Conservation (phyloP, 2,113 vertebrate genomes). For the Hypanus sabinus region DNA sequence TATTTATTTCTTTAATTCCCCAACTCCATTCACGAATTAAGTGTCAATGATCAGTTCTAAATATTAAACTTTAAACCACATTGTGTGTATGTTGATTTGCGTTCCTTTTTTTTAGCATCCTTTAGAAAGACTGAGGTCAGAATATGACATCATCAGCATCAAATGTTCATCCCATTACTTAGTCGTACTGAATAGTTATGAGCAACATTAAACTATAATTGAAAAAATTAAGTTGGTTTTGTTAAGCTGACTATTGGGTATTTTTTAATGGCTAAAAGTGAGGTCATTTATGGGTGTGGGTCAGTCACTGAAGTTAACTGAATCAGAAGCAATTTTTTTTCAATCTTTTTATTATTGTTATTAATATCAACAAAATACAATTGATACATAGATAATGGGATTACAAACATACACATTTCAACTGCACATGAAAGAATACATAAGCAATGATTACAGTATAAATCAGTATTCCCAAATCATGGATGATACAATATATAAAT, state of each 20-base stretch:
- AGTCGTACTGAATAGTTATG: background rate
- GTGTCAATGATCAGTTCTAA: background rate
- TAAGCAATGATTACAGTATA: too few relatives aligned
- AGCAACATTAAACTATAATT: background rate
- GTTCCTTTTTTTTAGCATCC: background rate
- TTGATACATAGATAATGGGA: too few relatives aligned
- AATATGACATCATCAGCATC: background rate
- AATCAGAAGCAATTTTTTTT: background rate
- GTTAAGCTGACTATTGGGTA: background rate
- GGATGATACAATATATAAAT: too few relatives aligned
- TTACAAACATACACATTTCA: too few relatives aligned
- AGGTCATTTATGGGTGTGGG: background rate
- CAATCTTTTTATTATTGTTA: too few relatives aligned
- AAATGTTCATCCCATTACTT: background rate
- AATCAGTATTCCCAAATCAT: too few relatives aligned
- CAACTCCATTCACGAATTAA: background rate
- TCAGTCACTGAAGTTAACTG: background rate
- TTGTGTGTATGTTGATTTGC: background rate
- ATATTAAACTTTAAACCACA: background rate
- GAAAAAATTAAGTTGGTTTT: background rate
- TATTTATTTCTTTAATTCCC: background rate
- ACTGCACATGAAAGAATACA: too few relatives aligned
- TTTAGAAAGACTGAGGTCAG: background rate
- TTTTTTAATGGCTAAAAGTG: background rate
- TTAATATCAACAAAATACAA: too few relatives aligned